Evolutionary conservation across 2,888 invertebrate genomes (phyloP).

Genomic region (Habroteleia sp.): DNA sequence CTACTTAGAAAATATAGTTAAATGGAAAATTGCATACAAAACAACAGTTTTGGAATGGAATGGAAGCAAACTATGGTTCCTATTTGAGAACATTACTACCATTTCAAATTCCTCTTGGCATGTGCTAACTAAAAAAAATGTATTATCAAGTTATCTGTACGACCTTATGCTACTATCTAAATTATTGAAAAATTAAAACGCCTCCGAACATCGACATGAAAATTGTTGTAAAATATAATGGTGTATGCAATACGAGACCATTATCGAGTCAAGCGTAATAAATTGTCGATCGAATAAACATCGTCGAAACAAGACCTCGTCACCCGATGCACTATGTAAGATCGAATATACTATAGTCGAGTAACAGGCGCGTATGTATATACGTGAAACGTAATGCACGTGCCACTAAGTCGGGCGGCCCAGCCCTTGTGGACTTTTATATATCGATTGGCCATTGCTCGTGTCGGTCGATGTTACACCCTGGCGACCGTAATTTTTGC

Average conservation of each 20-base stretch:
- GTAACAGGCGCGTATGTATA: conserved; percentile 9
- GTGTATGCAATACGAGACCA: conserved; percentile 30
- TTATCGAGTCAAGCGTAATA: conserved; percentile 46
- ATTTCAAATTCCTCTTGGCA: too few relatives aligned
- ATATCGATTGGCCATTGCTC: conserved; percentile 78
- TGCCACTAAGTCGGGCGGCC: conserved; percentile 76
- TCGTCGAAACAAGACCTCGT: conserved; percentile 50
- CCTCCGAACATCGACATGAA: neutral
- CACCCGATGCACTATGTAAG: conserved; percentile 39
- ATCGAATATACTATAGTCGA: conserved; percentile 24
- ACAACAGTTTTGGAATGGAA: too few relatives aligned
- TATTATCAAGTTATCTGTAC: too few relatives aligned
- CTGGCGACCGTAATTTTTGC: conserved; percentile 73
- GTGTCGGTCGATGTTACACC: conserved; percentile 74
- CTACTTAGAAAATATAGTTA: too few relatives aligned
- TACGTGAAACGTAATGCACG: conserved; percentile 47
- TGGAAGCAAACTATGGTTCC: too few relatives aligned
- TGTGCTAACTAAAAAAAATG: too few relatives aligned
- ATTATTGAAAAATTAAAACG: neutral
- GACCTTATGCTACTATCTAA: too few relatives aligned
- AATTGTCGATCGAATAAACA: conserved; percentile 57
- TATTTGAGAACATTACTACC: too few relatives aligned
- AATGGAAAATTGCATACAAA: too few relatives aligned
- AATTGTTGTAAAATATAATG: conserved; percentile 16
- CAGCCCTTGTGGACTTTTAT: conserved; percentile 80